These are phyloP conservation scores for Hycleus cichorii DNA, from an alignment of 1,140 invertebrate species.

Conservation along the genomic window DNA sequence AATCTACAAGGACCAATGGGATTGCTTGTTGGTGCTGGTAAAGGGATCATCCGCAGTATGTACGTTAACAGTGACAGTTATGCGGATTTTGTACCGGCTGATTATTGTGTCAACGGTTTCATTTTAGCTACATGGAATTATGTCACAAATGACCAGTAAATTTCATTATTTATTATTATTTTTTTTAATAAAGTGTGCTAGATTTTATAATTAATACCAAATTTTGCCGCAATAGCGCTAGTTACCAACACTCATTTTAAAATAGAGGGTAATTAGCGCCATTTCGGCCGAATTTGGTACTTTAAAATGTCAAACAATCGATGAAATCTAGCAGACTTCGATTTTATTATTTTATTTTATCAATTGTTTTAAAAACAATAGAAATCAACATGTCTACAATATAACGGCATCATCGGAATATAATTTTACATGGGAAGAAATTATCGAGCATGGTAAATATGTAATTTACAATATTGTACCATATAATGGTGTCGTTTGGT, in stretches of 20 bases:
- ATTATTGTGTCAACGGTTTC: conserved; percentile 68
- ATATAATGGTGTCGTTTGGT: conserved; percentile 44
- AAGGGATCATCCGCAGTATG: conserved; percentile 79
- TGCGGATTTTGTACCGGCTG: conserved; percentile 80
- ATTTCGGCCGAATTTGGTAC: not conserved
- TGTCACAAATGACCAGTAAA: too few relatives aligned
- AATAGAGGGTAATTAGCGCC: too few relatives aligned
- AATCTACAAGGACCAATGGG: conserved; percentile 86
- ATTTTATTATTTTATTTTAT: not conserved
- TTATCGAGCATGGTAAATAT: conserved; percentile 52
- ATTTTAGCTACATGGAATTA: conserved; percentile 50
- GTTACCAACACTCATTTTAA: too few relatives aligned
- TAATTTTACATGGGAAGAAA: conserved; percentile 58
- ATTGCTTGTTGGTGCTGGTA: conserved; percentile 69
- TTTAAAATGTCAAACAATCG: conserved; percentile 2
- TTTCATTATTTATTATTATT: too few relatives aligned
- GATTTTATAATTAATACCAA: too few relatives aligned
- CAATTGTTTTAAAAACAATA: conserved; percentile 16
- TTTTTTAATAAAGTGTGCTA: too few relatives aligned
- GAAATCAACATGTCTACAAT: conserved; percentile 46
- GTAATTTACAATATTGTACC: conserved; percentile 38
- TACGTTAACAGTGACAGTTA: conserved; percentile 67
- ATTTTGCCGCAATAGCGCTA: too few relatives aligned
- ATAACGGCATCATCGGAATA: conserved; percentile 66
- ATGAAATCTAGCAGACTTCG: not conserved